Evolutionary conservation across 2,113 vertebrate species (phyloP).

Genomic region (Myanophis thanlyinensis): DNA sequence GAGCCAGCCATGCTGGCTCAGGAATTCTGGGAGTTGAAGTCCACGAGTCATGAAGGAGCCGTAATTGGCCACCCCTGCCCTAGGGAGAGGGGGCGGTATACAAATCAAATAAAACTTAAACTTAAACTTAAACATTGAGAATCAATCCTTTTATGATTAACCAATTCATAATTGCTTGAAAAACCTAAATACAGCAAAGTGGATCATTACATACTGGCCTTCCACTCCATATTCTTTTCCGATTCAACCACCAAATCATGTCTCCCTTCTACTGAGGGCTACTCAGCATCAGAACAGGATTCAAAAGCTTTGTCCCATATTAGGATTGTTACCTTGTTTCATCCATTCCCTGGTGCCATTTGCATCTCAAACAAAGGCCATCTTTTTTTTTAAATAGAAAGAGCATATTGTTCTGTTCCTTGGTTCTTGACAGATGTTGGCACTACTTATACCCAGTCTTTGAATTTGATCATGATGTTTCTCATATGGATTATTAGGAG

Average conservation of each 20-base stretch:
- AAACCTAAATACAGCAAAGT: background rate
- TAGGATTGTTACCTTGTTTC: background rate
- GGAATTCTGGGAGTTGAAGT: no score
- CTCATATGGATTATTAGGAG: background rate
- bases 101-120: no score
- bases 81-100: no score
- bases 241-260: background rate
- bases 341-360: background rate
- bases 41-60: no score
- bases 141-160: background rate
- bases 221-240: background rate
- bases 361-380: background rate
- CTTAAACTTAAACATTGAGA: no score
- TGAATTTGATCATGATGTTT: background rate
- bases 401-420: background rate
- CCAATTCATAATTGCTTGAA: background rate
- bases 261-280: background rate
- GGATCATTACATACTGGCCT: background rate
- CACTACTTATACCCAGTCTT: background rate
- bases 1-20: no score
- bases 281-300: background rate
- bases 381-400: background rate
- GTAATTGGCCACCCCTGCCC: no score
- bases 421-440: background rate
- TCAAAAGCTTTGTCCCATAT: background rate